A percentile compares a stretch with the other conserved stretches of the same genome.
Conservation (phyloP, 2,797 vertebrate species). For the Acropternis orthonyx region DNA sequence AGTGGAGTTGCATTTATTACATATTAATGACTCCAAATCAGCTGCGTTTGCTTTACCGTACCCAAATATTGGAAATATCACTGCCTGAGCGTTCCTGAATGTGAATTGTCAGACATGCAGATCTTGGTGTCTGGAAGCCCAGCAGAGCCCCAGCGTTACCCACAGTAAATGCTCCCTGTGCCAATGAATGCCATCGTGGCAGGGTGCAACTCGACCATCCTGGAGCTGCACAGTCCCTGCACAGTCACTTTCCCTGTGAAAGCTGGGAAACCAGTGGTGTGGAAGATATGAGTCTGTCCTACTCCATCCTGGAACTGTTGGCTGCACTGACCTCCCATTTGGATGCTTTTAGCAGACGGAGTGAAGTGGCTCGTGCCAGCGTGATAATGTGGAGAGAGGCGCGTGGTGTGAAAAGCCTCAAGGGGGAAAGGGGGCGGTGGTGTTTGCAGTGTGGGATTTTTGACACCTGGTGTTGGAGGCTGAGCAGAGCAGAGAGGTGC, state of each 20-base stretch:
- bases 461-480: neutral
- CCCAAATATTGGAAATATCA: neutral
- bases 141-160: rapidly evolving
- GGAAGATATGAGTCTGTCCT: neutral
- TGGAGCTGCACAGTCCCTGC: neutral
- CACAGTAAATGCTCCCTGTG: neutral
- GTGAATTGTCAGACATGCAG: neutral
- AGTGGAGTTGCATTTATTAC: neutral
- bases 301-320: rapidly evolving
- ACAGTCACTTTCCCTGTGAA: no score
- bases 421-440: rapidly evolving
- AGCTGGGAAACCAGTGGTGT: neutral
- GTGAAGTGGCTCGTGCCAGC: neutral
- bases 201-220: rapidly evolving
- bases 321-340: neutral
- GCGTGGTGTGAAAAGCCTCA: rapidly evolving
- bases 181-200: rapidly evolving
- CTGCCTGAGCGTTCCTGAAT: neutral
- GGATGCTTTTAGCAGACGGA: neutral
- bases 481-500: neutral
- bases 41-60: neutral
- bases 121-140: neutral
- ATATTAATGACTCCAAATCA: constrained; percentile 5
- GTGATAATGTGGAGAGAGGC: neutral
- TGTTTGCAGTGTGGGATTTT: neutral